Evolutionary conservation across 2,113 vertebrate genomes (phyloP).

Genomic region (Coryphaenoides rupestris): DNA sequence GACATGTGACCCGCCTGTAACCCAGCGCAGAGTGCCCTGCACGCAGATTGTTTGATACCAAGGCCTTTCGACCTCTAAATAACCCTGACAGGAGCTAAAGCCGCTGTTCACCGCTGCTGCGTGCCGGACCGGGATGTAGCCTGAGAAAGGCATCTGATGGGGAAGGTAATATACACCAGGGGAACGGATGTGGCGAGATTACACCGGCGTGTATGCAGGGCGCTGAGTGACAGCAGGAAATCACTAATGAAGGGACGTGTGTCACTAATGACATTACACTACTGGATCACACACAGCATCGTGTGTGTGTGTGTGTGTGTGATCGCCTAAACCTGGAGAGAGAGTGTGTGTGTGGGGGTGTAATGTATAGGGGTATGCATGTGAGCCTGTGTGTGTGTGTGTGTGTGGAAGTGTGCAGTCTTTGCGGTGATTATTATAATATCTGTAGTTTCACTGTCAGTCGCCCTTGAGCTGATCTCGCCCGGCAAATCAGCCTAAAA

Average conservation of each 20-base stretch:
- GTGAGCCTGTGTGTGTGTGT: slow-evolving; percentile 1
- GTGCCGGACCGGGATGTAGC: neutral
- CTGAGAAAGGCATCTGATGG: slow-evolving; percentile 13
- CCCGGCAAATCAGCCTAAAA: slow-evolving; percentile 61
- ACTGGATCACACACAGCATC: slow-evolving; percentile 1
- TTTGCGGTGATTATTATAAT: slow-evolving; percentile 58
- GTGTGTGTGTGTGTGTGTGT: no score
- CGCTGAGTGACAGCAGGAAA: slow-evolving; percentile 4
- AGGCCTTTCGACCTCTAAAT: no score
- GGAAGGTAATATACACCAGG: slow-evolving; percentile 11
- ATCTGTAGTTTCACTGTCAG: slow-evolving; percentile 50
- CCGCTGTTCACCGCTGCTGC: neutral
- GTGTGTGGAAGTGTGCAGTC: slow-evolving; percentile 9
- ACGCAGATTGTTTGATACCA: no score
- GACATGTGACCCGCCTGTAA: no score
- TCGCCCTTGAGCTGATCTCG: slow-evolving; percentile 54
- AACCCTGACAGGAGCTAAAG: neutral
- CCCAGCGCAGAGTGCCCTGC: no score
- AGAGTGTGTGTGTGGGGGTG: no score
- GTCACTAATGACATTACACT: slow-evolving; percentile 30
- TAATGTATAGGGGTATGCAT: slow-evolving; percentile 5
- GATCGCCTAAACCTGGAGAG: neutral
- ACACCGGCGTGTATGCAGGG: slow-evolving; percentile 2
- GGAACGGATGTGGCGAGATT: slow-evolving; percentile 38
- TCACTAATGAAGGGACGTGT: slow-evolving; percentile 14